phyloP scores from a whole-genome alignment of 1,140 invertebrate genomes.

The Orchestia grillus region DNA sequence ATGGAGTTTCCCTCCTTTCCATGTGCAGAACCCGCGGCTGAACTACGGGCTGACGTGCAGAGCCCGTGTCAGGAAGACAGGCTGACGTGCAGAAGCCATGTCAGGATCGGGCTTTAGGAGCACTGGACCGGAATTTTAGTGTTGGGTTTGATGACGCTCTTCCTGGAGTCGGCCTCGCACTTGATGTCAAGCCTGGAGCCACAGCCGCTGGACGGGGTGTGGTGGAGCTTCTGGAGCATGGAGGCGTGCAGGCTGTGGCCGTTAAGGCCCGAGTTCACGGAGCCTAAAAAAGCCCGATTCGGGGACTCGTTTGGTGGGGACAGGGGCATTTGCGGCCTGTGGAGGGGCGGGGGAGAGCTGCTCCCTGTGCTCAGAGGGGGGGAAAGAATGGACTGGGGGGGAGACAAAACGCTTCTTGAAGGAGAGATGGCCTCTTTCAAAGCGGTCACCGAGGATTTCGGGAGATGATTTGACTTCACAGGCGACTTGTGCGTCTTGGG shows the following conservation, averaged over 20 bases:
- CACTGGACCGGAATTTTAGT: constrained; percentile 90
- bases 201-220: constrained; percentile 58
- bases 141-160: constrained; percentile 86
- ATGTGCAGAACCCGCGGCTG: not conserved
- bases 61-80: not conserved
- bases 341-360: constrained; percentile 47
- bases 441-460: not conserved
- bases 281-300: constrained; percentile 61
- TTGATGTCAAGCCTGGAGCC: constrained; percentile 61
- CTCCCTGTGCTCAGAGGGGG: constrained; percentile 20
- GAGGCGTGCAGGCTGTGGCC: constrained; percentile 58
- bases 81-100: not conserved
- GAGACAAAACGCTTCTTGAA: not conserved
- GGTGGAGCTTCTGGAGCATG: constrained; percentile 33
- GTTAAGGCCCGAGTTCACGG: constrained; percentile 59
- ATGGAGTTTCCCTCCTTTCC: no score
- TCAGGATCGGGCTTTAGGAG: constrained; percentile 76
- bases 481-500: not conserved
- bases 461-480: not conserved
- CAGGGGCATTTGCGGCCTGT: constrained; percentile 55
- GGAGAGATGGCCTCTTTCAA: constrained; percentile 15
- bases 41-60: not conserved
- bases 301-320: constrained; percentile 60
- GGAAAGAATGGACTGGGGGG: not conserved
- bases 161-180: constrained; percentile 73